Evolutionary conservation across 2,113 vertebrate genomes (phyloP), one percentile per base, ranked within the genome.

Genomic region (Cynopterus brachyotis): DNA sequence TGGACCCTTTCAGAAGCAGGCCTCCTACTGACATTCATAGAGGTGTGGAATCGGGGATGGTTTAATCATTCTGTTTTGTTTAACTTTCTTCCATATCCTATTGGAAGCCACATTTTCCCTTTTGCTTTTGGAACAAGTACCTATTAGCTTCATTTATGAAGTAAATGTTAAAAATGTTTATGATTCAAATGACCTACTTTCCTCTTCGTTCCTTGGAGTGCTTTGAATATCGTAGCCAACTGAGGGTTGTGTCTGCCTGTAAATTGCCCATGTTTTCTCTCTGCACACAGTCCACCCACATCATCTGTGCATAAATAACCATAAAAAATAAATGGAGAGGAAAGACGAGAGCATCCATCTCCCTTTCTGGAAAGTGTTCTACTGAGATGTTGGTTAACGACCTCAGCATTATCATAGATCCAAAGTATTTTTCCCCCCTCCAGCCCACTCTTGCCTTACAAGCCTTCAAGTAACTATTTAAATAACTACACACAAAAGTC

Each of bases 311-410:
- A 94, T 97, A 98, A 96, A 96, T 83, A 96, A 94, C 90, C 96
- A 96, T 97, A 95, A 97, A 97, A 98, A 98, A 96, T 97, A 98
- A 97, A 97, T 64, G 90, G 80, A 95, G 83, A 57, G 76, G 97
- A 93, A 50, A 93, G 32, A 96, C 17, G 62, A 78, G 20, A 82
- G 47, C 90, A 92, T 83, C 28, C 8, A 66, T 98, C 75, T 76
- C 88, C 37, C 70, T 76, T 81, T 0, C 9, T 89, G 50, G 60
- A 83, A 96, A 96, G 69, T 53, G 30, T 72, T 84, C 96, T 96
- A 59, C 90, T 95, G 96, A 96, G 91, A 92, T 95, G 84, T 83
- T 97, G 92, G 75, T 95, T 97, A 98, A 97, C 96, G 96, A 95
- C 67, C 93, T 96, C 93, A 96, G 67, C 37, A 59, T 5, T n/a